Base-by-base conservation (phyloP, 2,888 invertebrate species). In the Leptopilina myrica region DNA sequence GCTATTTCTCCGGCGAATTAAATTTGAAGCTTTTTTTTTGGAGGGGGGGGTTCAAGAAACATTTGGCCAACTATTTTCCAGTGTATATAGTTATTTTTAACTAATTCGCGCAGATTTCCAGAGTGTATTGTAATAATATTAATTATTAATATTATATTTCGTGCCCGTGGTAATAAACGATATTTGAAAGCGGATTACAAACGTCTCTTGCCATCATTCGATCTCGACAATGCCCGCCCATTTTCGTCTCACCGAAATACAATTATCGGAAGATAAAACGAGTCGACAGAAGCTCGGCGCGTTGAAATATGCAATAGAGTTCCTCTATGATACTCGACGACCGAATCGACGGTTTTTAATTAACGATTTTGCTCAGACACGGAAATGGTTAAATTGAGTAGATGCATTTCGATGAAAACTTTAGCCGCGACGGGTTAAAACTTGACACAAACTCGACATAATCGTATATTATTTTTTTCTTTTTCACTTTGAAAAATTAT, bases 261-360 rank as follows among this genome's bases (percentile, higher is more conserved):
- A 87, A 88, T 89, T 89, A 89, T 88, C 87, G 87, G 81, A 82
- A 84, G 85, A 88, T 87, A 86, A 88, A 86, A 86, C 86, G 84
- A 81, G 82, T 81, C 81, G 83, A 56, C 69, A 56, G 33, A 53
- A 69, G 84, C 86, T 86, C 83, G 86, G 81, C 81, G 80, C 81
- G 80, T 78, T 85, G 85, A 87, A 85, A 87, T 85, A 85, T 85
- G 85, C 83, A 86, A 83, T 84, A 81, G 69, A 56, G 53, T 69
- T 83, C 75, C 75, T 79, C 14, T 69, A 69, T 69, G 33, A 69
- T 53, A 69, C 53, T 33, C 81, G 78, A 80, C 83, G 83, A 84
- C 81, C 83, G 82, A 85, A 86, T 84, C 81, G 85, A 84, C 80
- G 79, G 77, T 80, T 86, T 88, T 88, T 87, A 87, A 88, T 88